These are phyloP conservation scores for Spinus pinus DNA, from an alignment of 2,797 vertebrate species.

Conservation along the genomic window DNA sequence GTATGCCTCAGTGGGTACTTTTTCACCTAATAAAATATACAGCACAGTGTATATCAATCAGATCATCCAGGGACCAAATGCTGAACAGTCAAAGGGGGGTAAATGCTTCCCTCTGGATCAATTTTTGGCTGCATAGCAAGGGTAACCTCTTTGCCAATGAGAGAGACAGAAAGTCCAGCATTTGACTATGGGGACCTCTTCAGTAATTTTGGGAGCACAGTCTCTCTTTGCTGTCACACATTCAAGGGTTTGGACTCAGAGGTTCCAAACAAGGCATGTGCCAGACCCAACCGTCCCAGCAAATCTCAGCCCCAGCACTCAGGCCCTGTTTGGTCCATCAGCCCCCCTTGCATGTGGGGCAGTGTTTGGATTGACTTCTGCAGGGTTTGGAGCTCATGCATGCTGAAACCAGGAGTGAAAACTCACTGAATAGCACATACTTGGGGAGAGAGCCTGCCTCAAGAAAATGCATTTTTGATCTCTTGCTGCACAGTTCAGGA, in stretches of 20 bases:
- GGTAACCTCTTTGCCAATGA: not conserved
- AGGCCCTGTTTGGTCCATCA: not conserved
- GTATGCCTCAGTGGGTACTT: slow-evolving; percentile 59
- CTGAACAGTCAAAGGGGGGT: not conserved
- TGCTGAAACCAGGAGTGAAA: not conserved
- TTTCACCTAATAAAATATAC: slow-evolving; percentile 62
- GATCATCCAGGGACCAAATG: not conserved
- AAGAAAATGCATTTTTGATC: not conserved
- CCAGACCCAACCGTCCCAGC: rapidly evolving
- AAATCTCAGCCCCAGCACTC: not conserved
- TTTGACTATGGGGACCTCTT: not conserved
- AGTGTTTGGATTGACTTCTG: not conserved
- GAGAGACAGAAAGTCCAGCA: not conserved
- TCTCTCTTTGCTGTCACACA: not conserved
- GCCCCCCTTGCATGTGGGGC: rapidly evolving
- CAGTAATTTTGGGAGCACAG: not conserved
- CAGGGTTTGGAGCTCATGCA: not conserved
- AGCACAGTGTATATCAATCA: slow-evolving; percentile 29
- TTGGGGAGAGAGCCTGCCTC: rapidly evolving
- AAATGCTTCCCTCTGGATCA: slow-evolving; percentile 35
- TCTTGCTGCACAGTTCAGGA: not conserved
- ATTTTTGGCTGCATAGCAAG: not conserved
- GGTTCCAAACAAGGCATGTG: not conserved
- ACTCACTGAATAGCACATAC: rapidly evolving
- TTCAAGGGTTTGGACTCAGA: not conserved